Evolutionary conservation across 2,113 vertebrate genomes (phyloP), one percentile per base, ranked within the genome.

Genomic region (Centrocercus urophasianus): DNA sequence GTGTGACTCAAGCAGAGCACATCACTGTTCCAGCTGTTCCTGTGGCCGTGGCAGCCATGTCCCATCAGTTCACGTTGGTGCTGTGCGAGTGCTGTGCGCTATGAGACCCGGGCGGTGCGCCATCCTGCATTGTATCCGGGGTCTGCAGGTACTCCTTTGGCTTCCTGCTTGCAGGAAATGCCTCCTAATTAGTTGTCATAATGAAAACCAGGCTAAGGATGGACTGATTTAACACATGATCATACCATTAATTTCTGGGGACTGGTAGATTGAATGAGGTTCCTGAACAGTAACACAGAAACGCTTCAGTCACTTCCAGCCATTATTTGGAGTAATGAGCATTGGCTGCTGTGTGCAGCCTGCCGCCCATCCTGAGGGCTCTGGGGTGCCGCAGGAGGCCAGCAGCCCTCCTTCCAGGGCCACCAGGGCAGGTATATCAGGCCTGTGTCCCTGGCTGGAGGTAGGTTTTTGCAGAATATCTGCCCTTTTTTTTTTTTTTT

Each of bases 191-290:
- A 93, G 32, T 72, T 82, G 73, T 78, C 56, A 60, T 95, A 81
- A 88, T 83, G 73, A 85, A 77, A 65, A 60, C 52, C 88, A 73
- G 66, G 89, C 71, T 89, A 86, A 93, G 80, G 86, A 90, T 78
- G 94, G 78, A 71, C 91, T 95, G 95, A 97, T 96, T 96, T 93
- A 96, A 94, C 83, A 77, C 77, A 40, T 93, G 28, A 56, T 88
- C 88, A 54, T 96, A 67, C 85, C 89, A 94, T 86, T 96, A 94
- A 94, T 96, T 96, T 91, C 85, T 52, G 75, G 88, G 76, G 57
- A 89, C 65, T 93, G 79, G 79, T 95, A 95, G 79, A 89, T 43
- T 83, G 91, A 95, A 86, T 81, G 93, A 91, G 70, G 57, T 89
- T 97, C 69, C 76, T 88, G 52, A 83, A 83, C 82, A 95, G 80